Evolutionary conservation across 1,140 invertebrate species (phyloP).

Genomic region (Subanguina moxae): DNA sequence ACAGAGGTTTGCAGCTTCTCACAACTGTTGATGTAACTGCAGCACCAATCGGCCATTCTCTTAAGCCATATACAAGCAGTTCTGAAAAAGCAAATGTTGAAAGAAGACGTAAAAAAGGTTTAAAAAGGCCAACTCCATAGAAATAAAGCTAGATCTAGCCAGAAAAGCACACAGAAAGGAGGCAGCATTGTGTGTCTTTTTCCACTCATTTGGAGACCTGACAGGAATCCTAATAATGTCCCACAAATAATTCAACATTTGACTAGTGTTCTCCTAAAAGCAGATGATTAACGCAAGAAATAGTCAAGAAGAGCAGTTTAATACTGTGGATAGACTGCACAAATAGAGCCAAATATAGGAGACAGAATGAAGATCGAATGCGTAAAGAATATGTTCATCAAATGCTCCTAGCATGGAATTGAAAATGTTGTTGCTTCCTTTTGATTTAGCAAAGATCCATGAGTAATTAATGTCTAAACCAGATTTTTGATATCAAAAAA

Average conservation of each 20-base stretch:
- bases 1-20: constrained; percentile 13
- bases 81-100: constrained; percentile 23
- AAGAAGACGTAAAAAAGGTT: background rate
- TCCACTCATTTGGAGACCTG: constrained; percentile 35
- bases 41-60: constrained; percentile 35
- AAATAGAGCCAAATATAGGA: constrained; percentile 46
- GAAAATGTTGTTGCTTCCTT: background rate
- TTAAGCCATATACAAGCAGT: constrained; percentile 28
- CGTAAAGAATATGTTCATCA: constrained; percentile 25
- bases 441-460: background rate
- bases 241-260: constrained; percentile 34
- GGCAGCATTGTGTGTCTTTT: constrained; percentile 41
- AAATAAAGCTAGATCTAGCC: constrained; percentile 34
- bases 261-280: constrained; percentile 20
- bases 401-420: constrained; percentile 11
- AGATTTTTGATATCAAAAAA: constrained; percentile 3
- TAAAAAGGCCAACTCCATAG: constrained; percentile 17
- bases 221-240: constrained; percentile 27
- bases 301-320: background rate
- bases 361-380: constrained; percentile 23
- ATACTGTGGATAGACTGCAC: constrained; percentile 37
- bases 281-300: background rate
- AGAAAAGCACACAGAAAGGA: constrained; percentile 39
- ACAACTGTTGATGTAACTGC: constrained; percentile 25
- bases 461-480: constrained; percentile 9